phyloP scores from a whole-genome alignment of 2,797 vertebrate genomes.

The Epinephelus malabaricus region DNA sequence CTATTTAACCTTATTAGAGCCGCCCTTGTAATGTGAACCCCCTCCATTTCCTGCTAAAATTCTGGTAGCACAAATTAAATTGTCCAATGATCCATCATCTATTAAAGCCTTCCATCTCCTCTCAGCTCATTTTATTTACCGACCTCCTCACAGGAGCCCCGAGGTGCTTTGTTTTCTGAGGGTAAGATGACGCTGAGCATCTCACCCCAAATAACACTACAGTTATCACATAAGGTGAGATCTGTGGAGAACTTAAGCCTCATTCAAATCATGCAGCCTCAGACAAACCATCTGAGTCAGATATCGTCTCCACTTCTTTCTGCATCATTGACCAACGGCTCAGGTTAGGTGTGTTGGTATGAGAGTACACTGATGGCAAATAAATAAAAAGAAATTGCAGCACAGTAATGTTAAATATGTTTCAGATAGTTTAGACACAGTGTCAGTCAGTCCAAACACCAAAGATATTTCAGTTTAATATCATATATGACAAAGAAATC shows the following conservation, averaged over 20 bases:
- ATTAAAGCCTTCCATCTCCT: conserved; percentile 29
- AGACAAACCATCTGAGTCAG: conserved; percentile 8
- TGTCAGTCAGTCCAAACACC: neutral
- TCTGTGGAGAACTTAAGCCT: neutral
- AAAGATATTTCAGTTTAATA: neutral
- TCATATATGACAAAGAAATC: neutral
- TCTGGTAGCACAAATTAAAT: conserved; percentile 37
- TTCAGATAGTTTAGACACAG: too few species aligned
- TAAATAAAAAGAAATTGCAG: neutral
- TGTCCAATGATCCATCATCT: conserved; percentile 27
- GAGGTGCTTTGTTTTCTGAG: conserved; percentile 23
- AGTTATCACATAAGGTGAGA: neutral
- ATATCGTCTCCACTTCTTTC: neutral
- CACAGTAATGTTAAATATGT: neutral
- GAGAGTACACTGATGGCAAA: neutral
- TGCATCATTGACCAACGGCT: neutral
- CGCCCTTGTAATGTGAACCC: conserved; percentile 3
- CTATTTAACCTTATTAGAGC: conserved; percentile 8
- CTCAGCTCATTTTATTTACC: conserved; percentile 27
- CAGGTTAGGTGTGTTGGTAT: neutral
- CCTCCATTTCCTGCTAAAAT: conserved; percentile 39
- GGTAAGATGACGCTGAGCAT: neutral
- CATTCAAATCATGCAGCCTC: neutral
- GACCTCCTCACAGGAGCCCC: neutral
- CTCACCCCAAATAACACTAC: neutral